Evolutionary conservation across 1,140 invertebrate species (phyloP).

Genomic region (Spodoptera frugiperda): DNA sequence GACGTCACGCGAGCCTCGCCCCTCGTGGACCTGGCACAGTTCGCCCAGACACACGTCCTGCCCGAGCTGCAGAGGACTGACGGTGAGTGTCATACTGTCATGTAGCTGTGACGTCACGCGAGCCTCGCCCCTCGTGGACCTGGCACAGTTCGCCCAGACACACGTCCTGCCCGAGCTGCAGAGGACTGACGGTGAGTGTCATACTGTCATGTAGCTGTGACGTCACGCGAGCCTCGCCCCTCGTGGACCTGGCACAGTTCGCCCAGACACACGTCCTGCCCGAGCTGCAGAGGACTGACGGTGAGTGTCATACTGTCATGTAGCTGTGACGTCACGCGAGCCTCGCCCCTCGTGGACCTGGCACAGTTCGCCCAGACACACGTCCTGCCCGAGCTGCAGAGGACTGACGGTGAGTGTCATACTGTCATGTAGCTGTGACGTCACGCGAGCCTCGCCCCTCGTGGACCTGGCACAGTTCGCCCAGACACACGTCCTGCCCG

Average conservation of each 20-base stretch:
- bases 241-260: conserved; percentile 96
- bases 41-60: conserved; percentile 94
- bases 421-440: conserved; percentile 85
- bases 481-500: conserved; percentile 93
- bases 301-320: conserved; percentile 76
- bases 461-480: conserved; percentile 96
- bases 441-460: conserved; percentile 96
- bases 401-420: conserved; percentile 88
- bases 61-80: conserved; percentile 93
- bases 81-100: conserved; percentile 82
- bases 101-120: conserved; percentile 91
- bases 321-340: conserved; percentile 94
- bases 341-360: conserved; percentile 95
- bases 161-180: conserved; percentile 95
- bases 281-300: conserved; percentile 92
- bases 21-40: conserved; percentile 95
- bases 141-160: conserved; percentile 94
- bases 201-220: conserved; percentile 81
- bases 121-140: conserved; percentile 95
- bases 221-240: conserved; percentile 95
- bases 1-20: conserved; percentile 96
- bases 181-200: conserved; percentile 88
- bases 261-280: conserved; percentile 93
- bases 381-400: conserved; percentile 94
- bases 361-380: conserved; percentile 94